phyloP scores from a whole-genome alignment of 2,888 invertebrate species.

The Chaetogeoica ovagalla region DNA sequence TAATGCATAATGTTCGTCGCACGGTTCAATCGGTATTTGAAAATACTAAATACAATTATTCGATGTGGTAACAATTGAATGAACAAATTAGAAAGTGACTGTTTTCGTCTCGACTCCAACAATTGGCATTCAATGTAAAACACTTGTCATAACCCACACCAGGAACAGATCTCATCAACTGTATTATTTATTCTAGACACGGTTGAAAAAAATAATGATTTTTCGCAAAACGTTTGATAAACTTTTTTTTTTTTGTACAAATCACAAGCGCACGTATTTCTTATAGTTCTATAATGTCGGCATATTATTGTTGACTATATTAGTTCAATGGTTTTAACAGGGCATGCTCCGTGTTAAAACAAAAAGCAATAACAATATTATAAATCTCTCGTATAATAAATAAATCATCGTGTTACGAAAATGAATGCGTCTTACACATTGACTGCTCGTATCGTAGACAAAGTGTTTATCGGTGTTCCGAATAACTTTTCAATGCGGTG shows the following conservation, averaged over 20 bases:
- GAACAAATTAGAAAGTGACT: constrained; percentile 9
- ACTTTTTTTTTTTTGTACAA: not conserved
- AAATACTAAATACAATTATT: not conserved
- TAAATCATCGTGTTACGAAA: not conserved
- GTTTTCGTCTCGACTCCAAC: not conserved
- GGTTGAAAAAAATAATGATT: not conserved
- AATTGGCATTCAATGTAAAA: constrained; percentile 6
- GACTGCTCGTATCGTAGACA: too few species aligned
- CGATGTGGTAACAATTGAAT: constrained; percentile 24
- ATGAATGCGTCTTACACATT: too few species aligned
- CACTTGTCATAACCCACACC: not conserved
- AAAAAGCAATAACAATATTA: not conserved
- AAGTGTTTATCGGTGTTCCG: too few species aligned
- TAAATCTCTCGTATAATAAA: too few species aligned
- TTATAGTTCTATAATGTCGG: not conserved
- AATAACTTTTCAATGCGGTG: too few species aligned
- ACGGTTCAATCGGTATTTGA: not conserved
- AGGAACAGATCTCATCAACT: not conserved
- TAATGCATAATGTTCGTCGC: too few species aligned
- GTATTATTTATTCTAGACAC: not conserved
- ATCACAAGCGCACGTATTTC: not conserved
- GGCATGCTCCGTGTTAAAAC: not conserved
- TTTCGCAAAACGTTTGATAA: not conserved
- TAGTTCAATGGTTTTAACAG: not conserved
- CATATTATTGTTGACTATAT: not conserved